phyloP scores from a whole-genome alignment of 2,888 invertebrate genomes.

The Hetaerina titia region DNA sequence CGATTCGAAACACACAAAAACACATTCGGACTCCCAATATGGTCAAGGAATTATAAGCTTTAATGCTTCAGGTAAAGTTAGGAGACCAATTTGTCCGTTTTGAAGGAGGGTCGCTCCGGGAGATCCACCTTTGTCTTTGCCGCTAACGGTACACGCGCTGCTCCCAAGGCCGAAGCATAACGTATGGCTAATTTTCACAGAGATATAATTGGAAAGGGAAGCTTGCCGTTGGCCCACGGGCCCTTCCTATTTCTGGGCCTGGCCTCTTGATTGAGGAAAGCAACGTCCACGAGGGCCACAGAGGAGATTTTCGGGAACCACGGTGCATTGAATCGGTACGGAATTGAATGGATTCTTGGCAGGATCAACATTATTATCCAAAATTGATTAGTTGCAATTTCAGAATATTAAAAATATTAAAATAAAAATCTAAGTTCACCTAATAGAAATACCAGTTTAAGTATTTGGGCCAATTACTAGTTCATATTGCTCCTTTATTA shows the following conservation, averaged over 20 bases:
- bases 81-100: neutral
- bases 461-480: too few relatives aligned
- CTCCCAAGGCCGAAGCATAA: neutral
- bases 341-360: too few relatives aligned
- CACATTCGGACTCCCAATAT: neutral
- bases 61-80: neutral
- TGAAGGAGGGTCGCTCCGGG: neutral
- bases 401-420: too few relatives aligned
- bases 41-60: neutral
- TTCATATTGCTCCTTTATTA: too few relatives aligned
- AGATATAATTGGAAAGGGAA: neutral
- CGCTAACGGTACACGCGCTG: neutral
- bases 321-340: too few relatives aligned
- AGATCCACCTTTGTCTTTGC: slow-evolving; percentile 11
- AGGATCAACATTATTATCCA: too few relatives aligned
- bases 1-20: neutral
- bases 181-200: neutral
- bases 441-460: too few relatives aligned
- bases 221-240: neutral
- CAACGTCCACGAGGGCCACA: neutral
- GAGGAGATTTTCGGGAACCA: neutral
- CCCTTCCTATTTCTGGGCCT: neutral
- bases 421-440: too few relatives aligned
- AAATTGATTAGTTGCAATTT: too few relatives aligned
- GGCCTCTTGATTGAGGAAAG: too few relatives aligned